Percentiles rank a stretch among this genome's conserved stretches.
Conservation (phyloP, 1,140 invertebrate species). For the Temnothorax nylanderi region DNA sequence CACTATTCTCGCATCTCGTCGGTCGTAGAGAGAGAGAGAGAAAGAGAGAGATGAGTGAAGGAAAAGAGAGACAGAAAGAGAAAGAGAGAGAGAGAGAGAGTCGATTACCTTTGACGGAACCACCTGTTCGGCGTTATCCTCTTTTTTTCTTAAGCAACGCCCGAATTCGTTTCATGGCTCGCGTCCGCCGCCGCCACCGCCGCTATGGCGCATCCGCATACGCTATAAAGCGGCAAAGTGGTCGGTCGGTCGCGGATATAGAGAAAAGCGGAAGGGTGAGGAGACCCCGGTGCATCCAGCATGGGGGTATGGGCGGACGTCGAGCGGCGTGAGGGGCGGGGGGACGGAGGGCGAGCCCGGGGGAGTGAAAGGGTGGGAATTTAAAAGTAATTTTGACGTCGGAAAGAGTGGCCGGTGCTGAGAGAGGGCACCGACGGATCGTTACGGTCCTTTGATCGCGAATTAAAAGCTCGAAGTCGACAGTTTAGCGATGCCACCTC, state of each 20-base stretch:
- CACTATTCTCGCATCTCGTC: conserved; percentile 63
- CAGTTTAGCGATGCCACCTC: conserved; percentile 78
- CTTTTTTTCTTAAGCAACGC: conserved; percentile 62
- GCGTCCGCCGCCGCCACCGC: conserved; percentile 16
- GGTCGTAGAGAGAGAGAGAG: not conserved
- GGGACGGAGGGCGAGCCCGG: not conserved
- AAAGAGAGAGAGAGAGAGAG: conserved; percentile 60
- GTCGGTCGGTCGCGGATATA: conserved; percentile 58
- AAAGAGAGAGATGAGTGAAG: not conserved
- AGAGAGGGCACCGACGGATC: conserved; percentile 74
- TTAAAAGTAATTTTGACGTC: conserved; percentile 76
- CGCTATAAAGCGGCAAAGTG: conserved; percentile 67
- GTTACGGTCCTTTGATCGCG: conserved; percentile 82
- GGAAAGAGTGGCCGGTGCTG: conserved; percentile 69
- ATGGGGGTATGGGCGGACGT: conserved; percentile 1
- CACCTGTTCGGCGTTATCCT: conserved; percentile 73
- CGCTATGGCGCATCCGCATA: conserved; percentile 47
- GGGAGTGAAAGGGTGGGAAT: conserved; percentile 48
- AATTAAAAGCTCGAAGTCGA: conserved; percentile 84
- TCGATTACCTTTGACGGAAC: conserved; percentile 77
- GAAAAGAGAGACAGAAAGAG: not conserved
- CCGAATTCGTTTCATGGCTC: conserved; percentile 67
- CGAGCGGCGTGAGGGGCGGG: not conserved
- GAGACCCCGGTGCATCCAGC: conserved; percentile 38
- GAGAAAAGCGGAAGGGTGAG: conserved; percentile 61